Conservation (phyloP, 2,888 invertebrate species). For the Phlogophora meticulosa region DNA sequence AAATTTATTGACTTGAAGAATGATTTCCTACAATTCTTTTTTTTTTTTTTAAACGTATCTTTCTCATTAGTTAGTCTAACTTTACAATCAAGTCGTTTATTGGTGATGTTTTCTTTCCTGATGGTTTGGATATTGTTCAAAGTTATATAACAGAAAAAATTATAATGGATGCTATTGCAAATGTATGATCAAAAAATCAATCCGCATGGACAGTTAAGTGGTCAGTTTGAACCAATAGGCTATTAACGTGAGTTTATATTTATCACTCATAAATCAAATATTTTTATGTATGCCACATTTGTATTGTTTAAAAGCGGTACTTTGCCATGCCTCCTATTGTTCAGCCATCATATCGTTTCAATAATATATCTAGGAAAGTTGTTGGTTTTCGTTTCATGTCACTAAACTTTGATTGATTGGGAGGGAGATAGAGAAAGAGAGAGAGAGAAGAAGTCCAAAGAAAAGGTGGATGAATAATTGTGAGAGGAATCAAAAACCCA, state of each 20-base stretch:
- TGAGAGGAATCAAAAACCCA: no score
- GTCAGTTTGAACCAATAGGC: background rate
- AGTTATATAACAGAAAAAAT: no score
- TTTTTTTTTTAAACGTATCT: no score
- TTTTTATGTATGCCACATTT: constrained; percentile 14
- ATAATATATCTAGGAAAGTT: constrained; percentile 39
- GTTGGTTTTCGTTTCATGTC: background rate
- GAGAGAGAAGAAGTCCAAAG: no score
- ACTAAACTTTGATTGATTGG: no score
- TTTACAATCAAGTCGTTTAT: no score
- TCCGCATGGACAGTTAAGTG: constrained; percentile 5
- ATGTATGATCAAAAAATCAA: background rate
- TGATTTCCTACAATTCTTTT: constrained; percentile 8
- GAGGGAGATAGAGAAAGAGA: no score
- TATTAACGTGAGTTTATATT: constrained; percentile 34
- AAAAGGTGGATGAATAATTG: no score
- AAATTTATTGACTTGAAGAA: background rate
- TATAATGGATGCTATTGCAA: no score
- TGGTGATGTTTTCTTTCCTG: no score
- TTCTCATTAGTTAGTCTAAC: no score
- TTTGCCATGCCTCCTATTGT: constrained; percentile 46
- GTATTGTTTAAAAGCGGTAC: constrained; percentile 36
- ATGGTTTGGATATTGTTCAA: no score
- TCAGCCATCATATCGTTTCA: constrained; percentile 5
- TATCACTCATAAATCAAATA: constrained; percentile 44